Base-by-base conservation (phyloP, 1,140 invertebrate species). In the Sycophaga agraensis region DNA sequence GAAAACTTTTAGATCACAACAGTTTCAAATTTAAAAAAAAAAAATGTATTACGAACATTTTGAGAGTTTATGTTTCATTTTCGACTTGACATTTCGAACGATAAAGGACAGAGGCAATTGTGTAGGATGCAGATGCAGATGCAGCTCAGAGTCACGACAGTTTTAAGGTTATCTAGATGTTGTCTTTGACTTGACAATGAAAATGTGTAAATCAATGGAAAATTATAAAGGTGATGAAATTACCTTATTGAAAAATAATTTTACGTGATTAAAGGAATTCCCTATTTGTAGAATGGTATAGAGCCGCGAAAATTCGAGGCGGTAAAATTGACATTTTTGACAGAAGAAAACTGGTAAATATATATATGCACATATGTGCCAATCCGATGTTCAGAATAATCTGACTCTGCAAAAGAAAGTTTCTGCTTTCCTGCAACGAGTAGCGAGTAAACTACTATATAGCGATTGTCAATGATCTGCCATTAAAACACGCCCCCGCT, bases 311-410 rank as follows among this genome's bases (percentile, higher is more conserved):
- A 8, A 19, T 3, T 12, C 9, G 19, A 43, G 24, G 16, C 39
- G 24, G 39, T 26, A 37, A 42, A 12, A 26, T 43, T 55, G 51
- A 55, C 51, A 55, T 55, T 55, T 54, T 55, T 55, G 37, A 55
- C 24, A 43, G n/a, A 49, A 31, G 46, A 14, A 31, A 49, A 31
- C 19, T 42, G 4, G 1, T 31, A 17, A 31, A n/a, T n/a, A n/a
- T n/a, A n/a, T n/a, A n/a, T n/a, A n/a, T n/a, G n/a, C n/a, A n/a
- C n/a, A n/a, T n/a, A n/a, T n/a, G n/a, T n/a, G n/a, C n/a, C n/a
- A n/a, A n/a, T n/a, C n/a, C n/a, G n/a, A n/a, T n/a, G n/a, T n/a
- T n/a, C n/a, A n/a, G n/a, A n/a, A n/a, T n/a, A n/a, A n/a, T n/a
- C n/a, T n/a, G n/a, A n/a, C n/a, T n/a, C n/a, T n/a, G n/a, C n/a